Evolutionary conservation across 2,113 vertebrate species (phyloP).

Genomic region (Balaeniceps rex): DNA sequence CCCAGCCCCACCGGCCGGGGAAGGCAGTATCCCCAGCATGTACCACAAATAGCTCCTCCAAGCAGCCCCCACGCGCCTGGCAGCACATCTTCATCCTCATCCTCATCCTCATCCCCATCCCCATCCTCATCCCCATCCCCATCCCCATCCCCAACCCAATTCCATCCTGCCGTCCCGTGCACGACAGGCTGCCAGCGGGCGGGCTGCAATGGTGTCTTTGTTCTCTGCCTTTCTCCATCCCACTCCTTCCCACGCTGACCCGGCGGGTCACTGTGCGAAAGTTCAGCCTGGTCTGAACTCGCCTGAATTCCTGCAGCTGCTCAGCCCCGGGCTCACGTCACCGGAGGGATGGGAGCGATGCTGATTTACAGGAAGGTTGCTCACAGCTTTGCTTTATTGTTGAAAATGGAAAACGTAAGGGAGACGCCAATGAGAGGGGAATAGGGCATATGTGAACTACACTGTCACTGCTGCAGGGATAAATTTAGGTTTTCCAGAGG

Average conservation of each 20-base stretch:
- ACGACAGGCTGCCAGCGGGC: rapidly evolving
- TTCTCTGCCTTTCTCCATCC: not conserved
- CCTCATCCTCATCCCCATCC: rapidly evolving
- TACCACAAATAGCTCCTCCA: not conserved
- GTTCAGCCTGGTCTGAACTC: not conserved
- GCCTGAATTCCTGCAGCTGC: not conserved
- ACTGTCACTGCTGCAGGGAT: not conserved
- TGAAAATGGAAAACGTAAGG: not conserved
- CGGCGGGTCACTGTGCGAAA: conserved; percentile 12
- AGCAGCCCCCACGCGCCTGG: not conserved
- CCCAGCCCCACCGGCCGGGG: not conserved
- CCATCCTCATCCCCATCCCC: rapidly evolving
- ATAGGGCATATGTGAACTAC: not conserved
- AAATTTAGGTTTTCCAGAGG: not conserved
- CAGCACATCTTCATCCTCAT: not conserved
- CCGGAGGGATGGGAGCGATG: not conserved
- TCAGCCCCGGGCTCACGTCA: not conserved
- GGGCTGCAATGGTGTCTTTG: not conserved
- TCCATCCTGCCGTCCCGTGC: rapidly evolving
- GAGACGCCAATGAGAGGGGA: not conserved
- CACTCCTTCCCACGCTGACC: not conserved
- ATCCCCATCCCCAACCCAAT: rapidly evolving
- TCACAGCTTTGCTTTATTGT: not conserved
- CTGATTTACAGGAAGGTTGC: not conserved
- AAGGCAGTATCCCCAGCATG: not conserved